Evolutionary conservation across 2,797 vertebrate species (phyloP), one percentile per base, ranked within the genome.

Genomic region (Thaleichthys pacificus): DNA sequence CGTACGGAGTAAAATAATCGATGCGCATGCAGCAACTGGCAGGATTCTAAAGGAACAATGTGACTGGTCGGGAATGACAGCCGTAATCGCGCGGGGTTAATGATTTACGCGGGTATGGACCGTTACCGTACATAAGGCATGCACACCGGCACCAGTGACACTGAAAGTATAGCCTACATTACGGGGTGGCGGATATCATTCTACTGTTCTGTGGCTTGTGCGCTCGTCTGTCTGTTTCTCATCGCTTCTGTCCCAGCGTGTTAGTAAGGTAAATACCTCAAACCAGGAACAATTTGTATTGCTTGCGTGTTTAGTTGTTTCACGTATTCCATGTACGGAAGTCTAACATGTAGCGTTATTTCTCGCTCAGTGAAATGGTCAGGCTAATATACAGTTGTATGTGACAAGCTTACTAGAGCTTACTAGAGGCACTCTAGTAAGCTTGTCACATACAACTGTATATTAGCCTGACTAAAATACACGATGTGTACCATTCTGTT

Each of bases 51-150:
- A 82, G 86, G 85, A 77, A 82, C 86, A 79, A 85, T 88, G 89
- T 88, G 87, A 92, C 73, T 80, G 82, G 74, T 79, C 76, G 71
- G 78, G 73, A 74, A 58, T 79, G 68, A 62, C 73, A 83, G 77
- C 82, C 79, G 82, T 72, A 75, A 73, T 80, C 71, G 77, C 62
- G 84, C 67, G 42, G 80, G 84, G 82, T 85, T 89, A 87, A 83
- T 83, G 72, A 89, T 81, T 86, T 82, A 86, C 77, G 81, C 81
- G 73, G 76, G 87, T 75, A 78, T 79, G 22, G 82, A 81, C 87
- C 82, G 84, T 85, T 77, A 72, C 72, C 76, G 80, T 84, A 88
- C 90, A 83, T 91, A 91, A 91, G 84, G 80, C 85, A 87, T 77
- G 89, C 83, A 75, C 82, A 88, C 88, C 87, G 86, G 87, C 84